Conservation (phyloP, 2,797 vertebrate genomes). For the Synanceia verrucosa region DNA sequence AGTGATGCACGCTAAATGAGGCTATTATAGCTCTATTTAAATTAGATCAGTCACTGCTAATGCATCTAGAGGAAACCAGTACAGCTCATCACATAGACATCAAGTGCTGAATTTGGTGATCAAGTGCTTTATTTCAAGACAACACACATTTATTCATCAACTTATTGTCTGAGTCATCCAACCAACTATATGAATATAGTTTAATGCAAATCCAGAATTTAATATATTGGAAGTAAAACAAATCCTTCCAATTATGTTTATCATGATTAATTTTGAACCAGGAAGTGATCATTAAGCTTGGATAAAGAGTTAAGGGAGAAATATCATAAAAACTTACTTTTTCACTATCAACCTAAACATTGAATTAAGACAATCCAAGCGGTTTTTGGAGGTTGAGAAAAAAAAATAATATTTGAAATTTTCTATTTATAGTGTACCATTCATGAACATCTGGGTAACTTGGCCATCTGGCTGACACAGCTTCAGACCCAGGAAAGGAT, state of each 20-base stretch:
- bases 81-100: conserved; percentile 31
- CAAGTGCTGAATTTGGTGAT: no score
- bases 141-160: no score
- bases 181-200: neutral
- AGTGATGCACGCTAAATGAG: conserved; percentile 30
- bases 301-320: neutral
- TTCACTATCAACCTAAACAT: neutral
- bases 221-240: neutral
- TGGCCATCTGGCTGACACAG: neutral
- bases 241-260: neutral
- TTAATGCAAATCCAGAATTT: neutral
- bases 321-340: neutral
- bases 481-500: neutral
- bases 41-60: conserved; percentile 47
- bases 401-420: neutral
- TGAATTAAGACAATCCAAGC: neutral
- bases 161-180: no score
- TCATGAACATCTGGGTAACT: neutral
- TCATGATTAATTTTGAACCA: neutral
- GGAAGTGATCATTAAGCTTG: neutral
- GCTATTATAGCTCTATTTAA: conserved; percentile 32
- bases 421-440: neutral
- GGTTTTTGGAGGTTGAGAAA: neutral
- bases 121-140: neutral
- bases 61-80: conserved; percentile 41